Evolutionary conservation across 1,140 invertebrate species (phyloP), one percentile per base, ranked within the genome.

Genomic region (Papilio aristodemus): DNA sequence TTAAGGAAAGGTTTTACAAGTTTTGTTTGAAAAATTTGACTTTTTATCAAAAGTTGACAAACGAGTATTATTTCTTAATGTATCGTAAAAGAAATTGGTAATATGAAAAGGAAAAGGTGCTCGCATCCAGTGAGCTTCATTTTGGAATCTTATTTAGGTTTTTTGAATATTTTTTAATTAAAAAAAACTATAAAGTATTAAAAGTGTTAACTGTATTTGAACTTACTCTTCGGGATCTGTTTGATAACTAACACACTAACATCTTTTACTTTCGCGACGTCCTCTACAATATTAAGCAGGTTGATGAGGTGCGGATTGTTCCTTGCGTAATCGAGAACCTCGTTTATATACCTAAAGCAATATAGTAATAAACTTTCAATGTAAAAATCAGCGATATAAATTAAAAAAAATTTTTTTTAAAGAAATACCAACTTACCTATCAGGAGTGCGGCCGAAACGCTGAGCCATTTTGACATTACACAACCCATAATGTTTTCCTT

Each of bases 251-350:
- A 71, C 3, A 50, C 67, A n/a, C 80, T 78, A 0, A 89, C 62
- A 9, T 89, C 78, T 69, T 89, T 91, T 7, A 94, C 90, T 2
- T 77, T 78, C 50, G 86, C 77, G 13, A 94, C 80, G 6, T 93
- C 92, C 0, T 93, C 91, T 13, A 91, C 79, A 1, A 95, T 79
- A 73, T 93, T 90, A 38, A 95, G 88, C 13, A 95, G 80, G 66
- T 94, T 90, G 11, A 95, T 93, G 8, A 94, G 86, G 69, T 94
- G 93, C 0, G 92, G 88, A 71, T 93, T 93, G 76, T 91, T 92
- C 54, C 93, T 87, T 0, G 93, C 85, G 58, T 93, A 92, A 58
- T 94, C 80, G 4, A 94, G 71, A 17, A 92, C 92, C 58, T 92
- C 89, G 54, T 92, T 91, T 14, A 94, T 71, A 74, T 91, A 93